phyloP scores from a whole-genome alignment of 1,140 invertebrate species.

The Galleria mellonella region DNA sequence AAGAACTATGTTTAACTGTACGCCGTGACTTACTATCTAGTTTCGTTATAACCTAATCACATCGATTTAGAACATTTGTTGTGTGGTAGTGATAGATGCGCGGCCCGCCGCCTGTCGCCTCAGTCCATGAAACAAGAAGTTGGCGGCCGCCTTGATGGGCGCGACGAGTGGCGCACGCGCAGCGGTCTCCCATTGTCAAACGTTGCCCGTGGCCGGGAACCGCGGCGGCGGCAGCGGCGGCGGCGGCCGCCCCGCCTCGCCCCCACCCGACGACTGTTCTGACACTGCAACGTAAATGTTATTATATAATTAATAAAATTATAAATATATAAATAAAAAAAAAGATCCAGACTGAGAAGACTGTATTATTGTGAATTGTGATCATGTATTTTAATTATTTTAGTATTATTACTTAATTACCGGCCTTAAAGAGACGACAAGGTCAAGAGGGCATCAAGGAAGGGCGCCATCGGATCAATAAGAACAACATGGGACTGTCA shows the following conservation, averaged over 20 bases:
- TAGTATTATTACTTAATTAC: too few relatives aligned
- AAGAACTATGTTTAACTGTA: slow-evolving; percentile 61
- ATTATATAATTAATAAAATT: not conserved
- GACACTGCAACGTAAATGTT: slow-evolving; percentile 45
- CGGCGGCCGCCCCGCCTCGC: slow-evolving; percentile 69
- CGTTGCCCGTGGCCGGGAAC: slow-evolving; percentile 79
- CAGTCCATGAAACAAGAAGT: slow-evolving; percentile 73
- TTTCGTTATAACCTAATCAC: slow-evolving; percentile 68
- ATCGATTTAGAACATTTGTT: slow-evolving; percentile 73
- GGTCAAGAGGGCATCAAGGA: too few relatives aligned
- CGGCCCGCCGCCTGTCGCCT: slow-evolving; percentile 58
- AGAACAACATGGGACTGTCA: too few relatives aligned
- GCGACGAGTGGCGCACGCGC: slow-evolving; percentile 57
- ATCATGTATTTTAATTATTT: too few relatives aligned
- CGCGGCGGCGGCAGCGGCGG: slow-evolving; percentile 81
- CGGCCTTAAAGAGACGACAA: too few relatives aligned
- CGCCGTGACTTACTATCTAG: slow-evolving; percentile 63
- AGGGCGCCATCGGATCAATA: too few relatives aligned
- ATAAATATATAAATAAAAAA: too few relatives aligned
- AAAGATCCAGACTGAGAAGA: too few relatives aligned
- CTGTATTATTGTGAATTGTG: too few relatives aligned
- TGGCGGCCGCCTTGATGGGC: slow-evolving; percentile 76
- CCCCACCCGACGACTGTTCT: slow-evolving; percentile 66
- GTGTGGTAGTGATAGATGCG: slow-evolving; percentile 65
- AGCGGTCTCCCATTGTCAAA: slow-evolving; percentile 80